Evolutionary conservation across 2,888 invertebrate species (phyloP), one percentile per base, ranked within the genome.

Genomic region (Stictocephala bisonia): DNA sequence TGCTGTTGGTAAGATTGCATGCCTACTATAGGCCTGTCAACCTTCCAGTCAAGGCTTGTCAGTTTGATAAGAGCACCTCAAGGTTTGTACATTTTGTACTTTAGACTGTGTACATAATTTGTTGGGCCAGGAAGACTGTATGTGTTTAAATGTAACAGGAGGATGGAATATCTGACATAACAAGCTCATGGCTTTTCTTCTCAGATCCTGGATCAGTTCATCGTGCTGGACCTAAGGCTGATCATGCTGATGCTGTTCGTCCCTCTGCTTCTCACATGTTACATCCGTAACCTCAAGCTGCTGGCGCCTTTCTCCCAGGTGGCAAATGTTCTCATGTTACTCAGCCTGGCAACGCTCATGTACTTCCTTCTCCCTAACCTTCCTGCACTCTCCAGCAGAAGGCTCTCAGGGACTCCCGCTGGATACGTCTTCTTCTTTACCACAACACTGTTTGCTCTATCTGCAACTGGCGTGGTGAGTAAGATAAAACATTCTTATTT

Each of bases 401-500:
- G 40, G 1, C 77, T 78, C 15, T 80, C 81, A 72, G 79, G 81
- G 0, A 75, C 80, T 0, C 80, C 78, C 75, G 67, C 68, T 27
- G 79, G 79, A 70, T 79, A 86, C 40, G 88, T 89, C 0, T 82
- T 89, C 6, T 90, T 86, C 80, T 88, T 90, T 81, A 88, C 89
- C 15, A 88, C 87, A 15, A 88, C 87, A 1, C 85, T 89, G 73
- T 89, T 87, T 81, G 86, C 89, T 1, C 88, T 89, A 80, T 89
- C 77, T 29, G 75, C 78, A 1, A 75, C 77, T 11, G 78, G 78
- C 26, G 76, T 78, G 75, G 78, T 77, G 26, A 73, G 78, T 73
- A n/a, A 40, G 11, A 0, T 4, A 15, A n/a, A 35, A 7, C 35
- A 35, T 7, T 11, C 7, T 11, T n/a, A 41, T 9, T 9, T 7